Evolutionary conservation across 2,113 vertebrate genomes (phyloP).

Genomic region (Lycocorax pyrrhopterus): DNA sequence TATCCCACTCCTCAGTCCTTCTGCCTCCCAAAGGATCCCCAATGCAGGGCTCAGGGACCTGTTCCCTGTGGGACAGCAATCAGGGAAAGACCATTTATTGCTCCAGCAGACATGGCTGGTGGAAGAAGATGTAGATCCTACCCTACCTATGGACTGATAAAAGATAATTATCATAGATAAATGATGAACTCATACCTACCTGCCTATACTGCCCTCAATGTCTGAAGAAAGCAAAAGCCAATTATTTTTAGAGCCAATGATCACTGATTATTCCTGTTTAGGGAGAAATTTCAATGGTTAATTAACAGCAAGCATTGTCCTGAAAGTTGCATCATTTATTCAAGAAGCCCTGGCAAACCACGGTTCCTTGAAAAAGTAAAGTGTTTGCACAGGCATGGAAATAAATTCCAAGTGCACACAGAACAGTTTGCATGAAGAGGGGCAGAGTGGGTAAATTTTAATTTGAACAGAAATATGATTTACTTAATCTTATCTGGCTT

Average conservation of each 20-base stretch:
- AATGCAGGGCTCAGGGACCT: neutral
- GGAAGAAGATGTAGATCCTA: neutral
- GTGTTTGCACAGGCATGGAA: neutral
- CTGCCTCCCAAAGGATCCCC: neutral
- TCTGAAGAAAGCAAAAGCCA: neutral
- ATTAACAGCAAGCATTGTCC: neutral
- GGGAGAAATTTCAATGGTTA: neutral
- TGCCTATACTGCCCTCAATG: neutral
- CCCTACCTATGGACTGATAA: neutral
- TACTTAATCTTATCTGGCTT: conserved; percentile 26
- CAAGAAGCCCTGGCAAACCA: neutral
- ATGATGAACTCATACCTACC: neutral
- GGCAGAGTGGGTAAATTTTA: neutral
- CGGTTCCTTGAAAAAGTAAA: neutral
- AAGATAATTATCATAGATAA: neutral
- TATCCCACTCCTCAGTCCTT: neutral
- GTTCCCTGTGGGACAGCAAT: neutral
- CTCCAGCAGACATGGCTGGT: neutral
- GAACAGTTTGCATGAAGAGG: neutral
- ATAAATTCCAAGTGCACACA: neutral
- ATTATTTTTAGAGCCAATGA: neutral
- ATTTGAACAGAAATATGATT: neutral
- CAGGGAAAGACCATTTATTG: neutral
- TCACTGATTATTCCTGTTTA: neutral
- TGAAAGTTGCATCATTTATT: neutral